phyloP scores from a whole-genome alignment of 1,140 invertebrate genomes.

The Hyphantria cunea region DNA sequence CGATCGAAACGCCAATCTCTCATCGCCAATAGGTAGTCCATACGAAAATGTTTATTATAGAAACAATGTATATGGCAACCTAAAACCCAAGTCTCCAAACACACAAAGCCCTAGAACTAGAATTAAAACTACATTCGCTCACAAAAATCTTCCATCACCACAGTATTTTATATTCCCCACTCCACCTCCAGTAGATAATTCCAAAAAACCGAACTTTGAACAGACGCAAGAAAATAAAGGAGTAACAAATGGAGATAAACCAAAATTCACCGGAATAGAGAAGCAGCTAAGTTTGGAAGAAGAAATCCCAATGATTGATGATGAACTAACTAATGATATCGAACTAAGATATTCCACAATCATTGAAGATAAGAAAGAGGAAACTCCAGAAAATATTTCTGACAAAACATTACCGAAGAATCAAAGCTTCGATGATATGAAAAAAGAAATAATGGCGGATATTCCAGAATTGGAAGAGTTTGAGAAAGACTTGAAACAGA shows the following conservation, averaged over 20 bases:
- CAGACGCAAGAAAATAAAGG: conserved; percentile 23
- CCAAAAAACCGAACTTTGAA: conserved; percentile 48
- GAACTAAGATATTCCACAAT: conserved; percentile 76
- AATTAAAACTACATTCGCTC: conserved; percentile 83
- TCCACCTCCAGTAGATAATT: conserved; percentile 58
- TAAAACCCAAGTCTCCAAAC: conserved; percentile 82
- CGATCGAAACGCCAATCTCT: conserved; percentile 21
- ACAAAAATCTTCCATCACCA: conserved; percentile 74
- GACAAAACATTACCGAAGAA: conserved; percentile 55
- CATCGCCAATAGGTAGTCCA: conserved; percentile 70
- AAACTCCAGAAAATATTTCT: conserved; percentile 28
- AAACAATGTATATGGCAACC: conserved; percentile 55
- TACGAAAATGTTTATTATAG: conserved; percentile 82
- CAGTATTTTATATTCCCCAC: conserved; percentile 80
- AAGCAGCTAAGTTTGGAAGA: conserved; percentile 79
- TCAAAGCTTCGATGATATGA: conserved; percentile 77
- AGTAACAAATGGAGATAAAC: conserved; percentile 32
- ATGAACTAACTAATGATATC: conserved; percentile 73
- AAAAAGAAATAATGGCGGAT: conserved; percentile 78
- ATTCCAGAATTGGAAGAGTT: conserved; percentile 80
- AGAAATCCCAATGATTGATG: conserved; percentile 81
- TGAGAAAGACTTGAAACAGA: conserved; percentile 71
- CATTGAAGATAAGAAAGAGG: conserved; percentile 57
- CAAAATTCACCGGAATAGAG: conserved; percentile 66
- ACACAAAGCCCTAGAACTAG: conserved; percentile 82